Conservation (phyloP, 2,113 vertebrate genomes). For the Formicarius rufipectus region DNA sequence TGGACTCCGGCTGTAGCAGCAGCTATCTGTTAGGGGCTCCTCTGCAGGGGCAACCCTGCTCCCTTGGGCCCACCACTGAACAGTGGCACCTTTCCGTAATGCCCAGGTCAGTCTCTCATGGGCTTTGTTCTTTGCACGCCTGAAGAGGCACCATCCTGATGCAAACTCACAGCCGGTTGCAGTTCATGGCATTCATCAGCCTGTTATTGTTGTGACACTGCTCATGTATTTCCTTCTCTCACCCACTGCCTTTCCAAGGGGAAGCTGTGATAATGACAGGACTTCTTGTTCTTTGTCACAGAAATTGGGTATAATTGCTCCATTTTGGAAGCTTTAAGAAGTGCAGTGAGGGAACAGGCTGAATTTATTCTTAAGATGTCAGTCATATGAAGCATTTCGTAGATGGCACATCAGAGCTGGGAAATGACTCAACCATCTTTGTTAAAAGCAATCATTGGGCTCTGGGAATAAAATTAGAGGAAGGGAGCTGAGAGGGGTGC, state of each 20-base stretch:
- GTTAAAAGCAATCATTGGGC: constrained; percentile 13
- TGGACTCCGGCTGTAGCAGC: accelerated
- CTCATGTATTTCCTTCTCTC: constrained; percentile 24
- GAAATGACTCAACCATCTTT: constrained; percentile 58
- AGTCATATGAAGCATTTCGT: constrained; percentile 35
- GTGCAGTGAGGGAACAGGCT: constrained; percentile 8
- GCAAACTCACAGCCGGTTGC: neutral
- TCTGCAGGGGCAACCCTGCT: neutral
- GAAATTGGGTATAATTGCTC: constrained; percentile 54
- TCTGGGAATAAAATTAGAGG: constrained; percentile 15
- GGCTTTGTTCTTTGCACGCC: neutral
- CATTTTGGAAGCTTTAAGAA: constrained; percentile 18
- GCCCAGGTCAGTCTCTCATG: neutral
- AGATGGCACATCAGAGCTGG: constrained; percentile 28
- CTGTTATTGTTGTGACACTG: constrained; percentile 2
- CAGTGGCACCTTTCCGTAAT: neutral
- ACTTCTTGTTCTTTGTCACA: constrained; percentile 29
- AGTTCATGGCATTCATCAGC: neutral
- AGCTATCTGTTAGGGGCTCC: neutral
- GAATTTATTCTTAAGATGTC: constrained; percentile 18
- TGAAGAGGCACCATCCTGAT: neutral
- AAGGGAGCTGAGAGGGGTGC: neutral
- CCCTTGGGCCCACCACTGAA: neutral
- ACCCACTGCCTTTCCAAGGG: constrained; percentile 10
- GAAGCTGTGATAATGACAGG: constrained; percentile 48